Evolutionary conservation across 2,888 invertebrate genomes (phyloP), one percentile per base, ranked within the genome.

Genomic region (Eurois occulta): DNA sequence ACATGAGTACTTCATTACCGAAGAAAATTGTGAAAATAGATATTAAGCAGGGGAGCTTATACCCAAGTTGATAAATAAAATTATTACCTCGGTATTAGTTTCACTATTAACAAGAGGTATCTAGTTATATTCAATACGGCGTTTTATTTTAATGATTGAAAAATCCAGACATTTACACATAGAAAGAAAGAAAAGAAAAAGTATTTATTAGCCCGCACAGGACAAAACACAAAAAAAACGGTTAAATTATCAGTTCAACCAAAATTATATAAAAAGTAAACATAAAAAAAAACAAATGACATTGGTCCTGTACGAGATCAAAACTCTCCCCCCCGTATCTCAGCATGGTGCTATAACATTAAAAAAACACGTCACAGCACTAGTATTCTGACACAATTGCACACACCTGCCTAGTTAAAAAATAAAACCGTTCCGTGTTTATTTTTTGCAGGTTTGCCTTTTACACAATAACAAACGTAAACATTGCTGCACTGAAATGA

Each of bases 391-490:
- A n/a, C n/a, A n/a, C n/a, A n/a, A n/a, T n/a, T n/a, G n/a, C n/a
- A n/a, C n/a, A n/a, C n/a, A n/a, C n/a, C 11, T 3, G 18, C 5
- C 16, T 55, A 24, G 46, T 48, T 60, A 35, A 69, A 80, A 74
- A 43, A 65, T 62, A 41, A 80, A 74, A 48, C 46, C 5, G 1
- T 21, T 10, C 13, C 3, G 60, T 24, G 60, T 70, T 43, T 67
- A 38, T 69, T 55, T 71, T 41, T 48, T 46, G 5, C 18, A 2
- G 55, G 28, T 81, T 79, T 80, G 43, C 32, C 38, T 43, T 75
- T 75, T 46, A 75, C 70, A 68, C 24, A 76, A 81, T 64, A 77
- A 71, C 67, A 81, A 75, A 58, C 48, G 24, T 41, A 70, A 81
- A 76, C 48, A 8, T 58, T 81, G 81, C 67, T 76, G 21, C 48